Conservation (phyloP, 1,140 invertebrate genomes). For the Acromyrmex charruanus region DNA sequence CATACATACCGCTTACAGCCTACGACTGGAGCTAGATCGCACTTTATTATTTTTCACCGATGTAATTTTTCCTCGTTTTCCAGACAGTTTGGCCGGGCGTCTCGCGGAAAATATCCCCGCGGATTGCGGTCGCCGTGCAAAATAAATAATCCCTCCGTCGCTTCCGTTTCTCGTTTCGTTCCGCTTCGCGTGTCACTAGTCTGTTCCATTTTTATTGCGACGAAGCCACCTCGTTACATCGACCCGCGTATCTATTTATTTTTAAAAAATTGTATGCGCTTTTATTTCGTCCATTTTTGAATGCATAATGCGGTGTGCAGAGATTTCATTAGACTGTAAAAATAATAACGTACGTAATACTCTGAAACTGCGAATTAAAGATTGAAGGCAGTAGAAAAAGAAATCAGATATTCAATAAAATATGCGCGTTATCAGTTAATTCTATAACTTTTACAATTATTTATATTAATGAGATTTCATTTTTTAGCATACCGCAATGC, state of each 20-base stretch:
- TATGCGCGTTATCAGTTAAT: not conserved
- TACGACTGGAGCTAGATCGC: constrained; percentile 52
- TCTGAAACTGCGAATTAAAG: not conserved
- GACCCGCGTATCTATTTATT: constrained; percentile 22
- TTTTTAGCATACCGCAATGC: not conserved
- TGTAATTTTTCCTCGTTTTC: constrained; percentile 85
- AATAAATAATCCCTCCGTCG: constrained; percentile 83
- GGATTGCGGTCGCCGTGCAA: constrained; percentile 79
- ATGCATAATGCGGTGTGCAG: not conserved
- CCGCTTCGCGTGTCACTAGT: constrained; percentile 66
- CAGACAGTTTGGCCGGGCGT: constrained; percentile 80
- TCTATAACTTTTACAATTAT: not conserved
- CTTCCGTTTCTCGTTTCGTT: constrained; percentile 77
- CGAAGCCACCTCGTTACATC: constrained; percentile 68
- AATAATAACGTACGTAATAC: constrained; percentile 1
- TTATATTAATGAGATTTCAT: not conserved
- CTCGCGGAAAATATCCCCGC: constrained; percentile 77
- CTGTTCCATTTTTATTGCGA: constrained; percentile 68
- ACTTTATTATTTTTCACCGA: constrained; percentile 79
- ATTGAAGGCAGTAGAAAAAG: not conserved
- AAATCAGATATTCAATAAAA: not conserved
- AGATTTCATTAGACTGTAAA: not conserved
- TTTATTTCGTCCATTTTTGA: constrained; percentile 23
- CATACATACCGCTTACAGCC: constrained; percentile 38
- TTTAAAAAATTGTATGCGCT: not conserved